Base-by-base conservation (phyloP, 2,888 invertebrate species). In the Drosophila pullipes region DNA sequence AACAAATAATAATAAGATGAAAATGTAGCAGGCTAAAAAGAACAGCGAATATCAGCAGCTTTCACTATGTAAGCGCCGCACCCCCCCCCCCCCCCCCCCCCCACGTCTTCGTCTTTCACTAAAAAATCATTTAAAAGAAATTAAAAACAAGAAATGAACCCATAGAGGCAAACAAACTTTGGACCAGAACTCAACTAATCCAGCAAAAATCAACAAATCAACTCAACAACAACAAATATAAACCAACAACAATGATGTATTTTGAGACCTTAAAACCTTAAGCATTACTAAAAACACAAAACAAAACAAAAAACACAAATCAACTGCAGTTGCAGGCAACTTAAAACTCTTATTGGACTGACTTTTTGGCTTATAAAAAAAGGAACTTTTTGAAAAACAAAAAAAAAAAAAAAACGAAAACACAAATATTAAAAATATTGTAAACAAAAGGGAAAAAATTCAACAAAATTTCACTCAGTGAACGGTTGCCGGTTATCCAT, bases 271-370 rank as follows among this genome's bases (percentile, higher is more conserved):
- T 65, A 47, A 78, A 76, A 84, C 64, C 68, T 64, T 28, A 70
- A 71, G 62, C 59, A 67, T 63, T 54, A 70, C 74, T 30, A 66
- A 69, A 73, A 80, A 70, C 52, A 77, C 76, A 80, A 62, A 69
- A 73, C 69, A 68, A 61, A 52, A 74, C n/a, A 60, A 28, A 55
- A 62, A 70, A 81, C 89, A 90, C 91, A 82, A 91, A 85, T 90
- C 91, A 90, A 82, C 86, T 89, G 89, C 92, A 92, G 89, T 92
- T 91, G 91, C 84, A 88, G 91, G 85, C 89, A 92, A 91, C 90
- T 89, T 89, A 83, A 89, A 89, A 91, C 80, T 82, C 86, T 91
- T 91, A 89, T 89, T 89, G 88, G 88, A 89, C 88, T 89, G 88
- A 89, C 89, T 88, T 89, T 87, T 89, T 91, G 91, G 91, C 91